Conservation (phyloP, 1,140 invertebrate genomes). For the Calephelis virginiensis region DNA sequence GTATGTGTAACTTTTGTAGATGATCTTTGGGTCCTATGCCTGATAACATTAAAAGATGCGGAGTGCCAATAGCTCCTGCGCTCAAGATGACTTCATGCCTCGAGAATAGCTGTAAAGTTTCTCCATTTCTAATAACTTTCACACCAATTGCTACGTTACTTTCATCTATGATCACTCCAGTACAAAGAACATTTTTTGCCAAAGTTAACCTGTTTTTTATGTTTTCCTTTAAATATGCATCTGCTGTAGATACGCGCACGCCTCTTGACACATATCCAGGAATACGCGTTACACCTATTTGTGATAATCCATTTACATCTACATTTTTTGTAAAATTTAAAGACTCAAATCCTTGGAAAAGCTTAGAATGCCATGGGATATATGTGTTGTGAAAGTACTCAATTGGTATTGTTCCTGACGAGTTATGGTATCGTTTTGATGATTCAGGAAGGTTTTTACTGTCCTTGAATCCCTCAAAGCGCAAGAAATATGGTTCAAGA, state of each 20-base stretch:
- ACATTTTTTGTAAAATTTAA: constrained; percentile 51
- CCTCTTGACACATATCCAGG: constrained; percentile 44
- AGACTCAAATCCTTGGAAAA: constrained; percentile 77
- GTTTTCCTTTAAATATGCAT: constrained; percentile 45
- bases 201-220: constrained; percentile 84
- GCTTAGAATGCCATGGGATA: constrained; percentile 68
- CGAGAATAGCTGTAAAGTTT: constrained; percentile 59
- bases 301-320: constrained; percentile 78
- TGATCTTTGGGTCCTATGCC: constrained; percentile 84
- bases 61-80: constrained; percentile 84
- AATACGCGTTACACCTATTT: constrained; percentile 75
- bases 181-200: constrained; percentile 83
- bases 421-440: constrained; percentile 75
- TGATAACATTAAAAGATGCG: constrained; percentile 86
- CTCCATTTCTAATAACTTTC: constrained; percentile 24
- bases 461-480: constrained; percentile 46
- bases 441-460: constrained; percentile 33
- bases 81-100: constrained; percentile 85
- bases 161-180: constrained; percentile 84
- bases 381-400: constrained; percentile 80
- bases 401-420: constrained; percentile 79
- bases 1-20: constrained; percentile 75
- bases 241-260: constrained; percentile 44
- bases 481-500: constrained; percentile 48
- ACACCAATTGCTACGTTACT: constrained; percentile 84